These are phyloP conservation scores for Ephialtes manifestator DNA, from an alignment of 2,888 invertebrate species.

Conservation along the genomic window DNA sequence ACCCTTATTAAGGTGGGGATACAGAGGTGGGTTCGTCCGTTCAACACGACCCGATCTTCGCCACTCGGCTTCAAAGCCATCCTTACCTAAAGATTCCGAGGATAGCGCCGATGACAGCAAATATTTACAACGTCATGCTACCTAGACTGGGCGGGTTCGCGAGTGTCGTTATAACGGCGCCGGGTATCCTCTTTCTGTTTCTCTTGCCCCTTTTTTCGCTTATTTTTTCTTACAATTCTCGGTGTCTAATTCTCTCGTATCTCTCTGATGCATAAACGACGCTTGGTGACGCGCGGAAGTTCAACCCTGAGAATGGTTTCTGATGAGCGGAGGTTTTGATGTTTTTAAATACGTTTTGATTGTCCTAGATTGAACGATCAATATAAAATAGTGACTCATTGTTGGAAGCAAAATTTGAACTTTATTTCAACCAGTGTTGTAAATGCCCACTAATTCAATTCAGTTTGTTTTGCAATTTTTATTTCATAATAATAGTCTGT, in stretches of 20 bases:
- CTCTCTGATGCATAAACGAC: constrained; percentile 27
- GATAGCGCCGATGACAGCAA: constrained; percentile 82
- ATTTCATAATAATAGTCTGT: no score
- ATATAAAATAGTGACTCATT: no score
- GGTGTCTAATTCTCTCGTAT: constrained; percentile 28
- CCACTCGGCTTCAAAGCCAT: constrained; percentile 36
- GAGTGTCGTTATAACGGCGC: constrained; percentile 75
- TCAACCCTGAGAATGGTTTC: not conserved
- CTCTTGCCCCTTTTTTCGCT: constrained; percentile 9
- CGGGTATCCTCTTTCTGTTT: constrained; percentile 61
- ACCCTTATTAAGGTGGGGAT: constrained; percentile 79
- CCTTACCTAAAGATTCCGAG: constrained; percentile 36
- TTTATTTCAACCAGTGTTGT: no score
- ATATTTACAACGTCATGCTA: constrained; percentile 83
- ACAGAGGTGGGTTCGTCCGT: constrained; percentile 60
- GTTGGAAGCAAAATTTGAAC: no score
- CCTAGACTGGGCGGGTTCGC: constrained; percentile 79
- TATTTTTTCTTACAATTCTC: constrained; percentile 14
- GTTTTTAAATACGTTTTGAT: not conserved
- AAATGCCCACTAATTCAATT: no score
- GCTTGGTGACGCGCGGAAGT: constrained; percentile 17
- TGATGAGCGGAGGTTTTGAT: not conserved
- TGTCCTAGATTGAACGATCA: not conserved
- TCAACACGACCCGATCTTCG: constrained; percentile 30
- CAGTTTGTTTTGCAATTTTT: no score